These are phyloP conservation scores for Cephus rjabovi DNA, from an alignment of 2,888 invertebrate species.

Conservation along the genomic window DNA sequence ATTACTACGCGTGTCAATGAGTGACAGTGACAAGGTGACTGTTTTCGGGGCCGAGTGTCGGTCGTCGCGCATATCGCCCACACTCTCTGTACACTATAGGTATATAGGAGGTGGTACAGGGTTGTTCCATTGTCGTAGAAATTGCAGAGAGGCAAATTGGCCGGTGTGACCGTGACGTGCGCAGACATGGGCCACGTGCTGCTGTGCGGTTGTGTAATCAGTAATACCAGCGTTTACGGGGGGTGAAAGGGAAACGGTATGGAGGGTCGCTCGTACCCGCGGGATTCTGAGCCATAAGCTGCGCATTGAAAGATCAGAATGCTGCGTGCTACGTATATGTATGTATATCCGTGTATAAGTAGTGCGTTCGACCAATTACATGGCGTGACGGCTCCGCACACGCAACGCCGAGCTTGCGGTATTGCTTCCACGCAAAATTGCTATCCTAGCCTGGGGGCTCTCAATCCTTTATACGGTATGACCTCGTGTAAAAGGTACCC, in stretches of 20 bases:
- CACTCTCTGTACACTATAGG: not conserved
- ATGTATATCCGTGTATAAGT: not conserved
- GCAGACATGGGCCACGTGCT: constrained; percentile 63
- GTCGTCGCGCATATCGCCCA: not conserved
- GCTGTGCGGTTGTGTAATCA: constrained; percentile 62
- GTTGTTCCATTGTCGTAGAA: constrained; percentile 49
- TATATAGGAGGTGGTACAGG: constrained; percentile 7
- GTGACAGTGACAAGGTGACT: not conserved
- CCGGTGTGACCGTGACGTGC: constrained; percentile 63
- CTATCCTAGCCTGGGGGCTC: not conserved
- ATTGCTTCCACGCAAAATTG: not conserved
- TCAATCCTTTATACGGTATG: not conserved
- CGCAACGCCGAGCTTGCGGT: not conserved
- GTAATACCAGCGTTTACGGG: constrained; percentile 53
- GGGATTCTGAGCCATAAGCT: constrained; percentile 6
- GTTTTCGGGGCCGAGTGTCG: not conserved
- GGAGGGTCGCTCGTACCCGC: not conserved
- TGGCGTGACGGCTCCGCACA: constrained; percentile 7
- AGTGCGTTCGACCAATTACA: constrained; percentile 37
- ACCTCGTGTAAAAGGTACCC: not conserved
- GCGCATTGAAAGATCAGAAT: constrained; percentile 40
- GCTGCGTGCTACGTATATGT: constrained; percentile 18
- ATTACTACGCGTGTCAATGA: not conserved
- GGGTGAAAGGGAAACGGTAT: constrained; percentile 42
- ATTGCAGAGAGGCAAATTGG: constrained; percentile 65